Conservation (phyloP, 2,888 invertebrate genomes). For the Hemicrepidius hirtus region DNA sequence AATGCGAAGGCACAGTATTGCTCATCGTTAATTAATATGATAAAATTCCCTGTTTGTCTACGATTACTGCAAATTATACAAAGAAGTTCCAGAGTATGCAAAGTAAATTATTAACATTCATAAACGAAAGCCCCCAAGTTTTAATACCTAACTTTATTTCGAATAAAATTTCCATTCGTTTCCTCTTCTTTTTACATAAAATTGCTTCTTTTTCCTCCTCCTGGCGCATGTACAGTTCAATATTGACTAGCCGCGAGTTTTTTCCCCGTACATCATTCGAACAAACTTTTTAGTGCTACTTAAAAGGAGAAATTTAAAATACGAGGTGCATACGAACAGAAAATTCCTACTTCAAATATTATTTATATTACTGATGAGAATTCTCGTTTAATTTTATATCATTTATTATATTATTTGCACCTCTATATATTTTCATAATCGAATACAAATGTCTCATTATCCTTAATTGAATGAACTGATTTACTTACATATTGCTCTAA, state of each 20-base stretch:
- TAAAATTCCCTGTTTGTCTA: conserved; percentile 66
- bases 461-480: too few relatives aligned
- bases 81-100: conserved; percentile 68
- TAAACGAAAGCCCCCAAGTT: conserved; percentile 70
- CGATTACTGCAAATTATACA: conserved; percentile 69
- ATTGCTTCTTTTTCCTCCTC: conserved; percentile 66
- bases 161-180: conserved; percentile 72
- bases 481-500: too few relatives aligned
- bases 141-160: conserved; percentile 71
- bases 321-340: conserved; percentile 18
- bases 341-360: neutral
- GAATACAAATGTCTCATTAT: too few relatives aligned
- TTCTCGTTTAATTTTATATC: too few relatives aligned
- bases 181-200: conserved; percentile 68
- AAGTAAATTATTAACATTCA: conserved; percentile 73
- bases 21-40: conserved; percentile 65
- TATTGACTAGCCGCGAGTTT: conserved; percentile 64
- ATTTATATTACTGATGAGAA: neutral
- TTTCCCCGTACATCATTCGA: conserved; percentile 57
- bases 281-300: conserved; percentile 54
- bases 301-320: conserved; percentile 37
- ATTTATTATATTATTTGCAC: too few relatives aligned
- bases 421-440: too few relatives aligned
- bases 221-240: conserved; percentile 67
- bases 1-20: conserved; percentile 57